Evolutionary conservation across 2,113 vertebrate genomes (phyloP).

Genomic region (Callorhinus ursinus): DNA sequence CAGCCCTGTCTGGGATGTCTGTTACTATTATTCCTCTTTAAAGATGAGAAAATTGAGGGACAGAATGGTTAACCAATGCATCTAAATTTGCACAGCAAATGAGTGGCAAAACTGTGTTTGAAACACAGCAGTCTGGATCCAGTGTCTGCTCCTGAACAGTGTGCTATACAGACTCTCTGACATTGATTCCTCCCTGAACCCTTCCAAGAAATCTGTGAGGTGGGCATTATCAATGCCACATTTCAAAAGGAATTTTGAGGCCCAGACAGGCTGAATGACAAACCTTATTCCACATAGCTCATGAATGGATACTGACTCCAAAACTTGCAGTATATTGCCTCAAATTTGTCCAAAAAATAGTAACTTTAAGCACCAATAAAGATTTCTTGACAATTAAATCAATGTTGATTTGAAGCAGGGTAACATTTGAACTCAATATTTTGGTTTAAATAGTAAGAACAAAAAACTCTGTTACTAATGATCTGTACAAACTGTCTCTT

Average conservation of each 20-base stretch:
- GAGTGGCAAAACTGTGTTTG: background rate
- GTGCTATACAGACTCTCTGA: background rate
- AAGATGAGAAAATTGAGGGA: background rate
- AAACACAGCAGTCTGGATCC: background rate
- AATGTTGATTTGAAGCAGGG: background rate
- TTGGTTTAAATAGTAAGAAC: slow-evolving; percentile 47
- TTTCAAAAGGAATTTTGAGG: background rate
- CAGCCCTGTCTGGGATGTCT: background rate
- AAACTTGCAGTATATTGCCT: background rate
- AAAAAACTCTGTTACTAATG: slow-evolving; percentile 51
- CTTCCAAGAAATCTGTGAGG: background rate
- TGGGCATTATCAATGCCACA: background rate
- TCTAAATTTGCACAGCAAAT: background rate
- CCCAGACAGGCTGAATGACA: background rate
- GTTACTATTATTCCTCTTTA: background rate
- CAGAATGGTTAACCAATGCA: background rate
- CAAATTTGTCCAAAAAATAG: background rate
- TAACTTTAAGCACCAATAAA: background rate
- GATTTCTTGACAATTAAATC: slow-evolving; percentile 50
- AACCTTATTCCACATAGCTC: background rate
- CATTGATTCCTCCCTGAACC: background rate
- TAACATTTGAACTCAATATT: slow-evolving; percentile 55
- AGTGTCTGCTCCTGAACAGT: background rate
- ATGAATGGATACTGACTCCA: background rate
- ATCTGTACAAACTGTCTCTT: slow-evolving; percentile 65